Conservation (phyloP, 2,797 vertebrate species). For the Delichon dasypus region DNA sequence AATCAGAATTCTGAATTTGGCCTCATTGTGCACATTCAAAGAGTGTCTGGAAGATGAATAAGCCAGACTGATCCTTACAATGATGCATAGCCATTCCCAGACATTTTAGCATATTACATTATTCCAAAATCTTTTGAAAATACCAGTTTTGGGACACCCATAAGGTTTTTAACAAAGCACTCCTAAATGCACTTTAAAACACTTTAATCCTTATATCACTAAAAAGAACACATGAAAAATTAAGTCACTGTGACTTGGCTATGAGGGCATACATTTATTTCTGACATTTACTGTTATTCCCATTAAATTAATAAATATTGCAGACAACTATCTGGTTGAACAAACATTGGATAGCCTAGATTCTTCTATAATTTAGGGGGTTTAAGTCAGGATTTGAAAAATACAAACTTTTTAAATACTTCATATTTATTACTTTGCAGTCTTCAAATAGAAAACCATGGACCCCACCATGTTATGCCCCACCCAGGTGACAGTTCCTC, state of each 20-base stretch:
- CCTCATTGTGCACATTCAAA: background rate
- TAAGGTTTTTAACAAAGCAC: background rate
- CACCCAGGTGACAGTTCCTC: background rate
- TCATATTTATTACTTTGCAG: background rate
- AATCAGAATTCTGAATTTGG: background rate
- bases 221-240: background rate
- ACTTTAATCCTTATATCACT: background rate
- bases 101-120: background rate
- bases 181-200: background rate
- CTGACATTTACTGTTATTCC: background rate
- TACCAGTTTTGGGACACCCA: background rate
- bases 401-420: background rate
- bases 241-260: background rate
- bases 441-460: background rate
- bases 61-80: background rate
- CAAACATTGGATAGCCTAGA: background rate
- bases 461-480: background rate
- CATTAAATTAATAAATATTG: background rate
- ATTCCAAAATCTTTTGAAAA: slow-evolving; percentile 23
- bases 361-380: background rate
- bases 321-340: background rate
- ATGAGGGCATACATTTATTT: background rate
- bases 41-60: slow-evolving; percentile 6
- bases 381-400: background rate
- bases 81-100: background rate